Percentiles rank a stretch among this genome's conserved stretches.
These are phyloP conservation scores for Mactra quadrangularis DNA, from an alignment of 1,140 invertebrate genomes.

Conservation along the genomic window DNA sequence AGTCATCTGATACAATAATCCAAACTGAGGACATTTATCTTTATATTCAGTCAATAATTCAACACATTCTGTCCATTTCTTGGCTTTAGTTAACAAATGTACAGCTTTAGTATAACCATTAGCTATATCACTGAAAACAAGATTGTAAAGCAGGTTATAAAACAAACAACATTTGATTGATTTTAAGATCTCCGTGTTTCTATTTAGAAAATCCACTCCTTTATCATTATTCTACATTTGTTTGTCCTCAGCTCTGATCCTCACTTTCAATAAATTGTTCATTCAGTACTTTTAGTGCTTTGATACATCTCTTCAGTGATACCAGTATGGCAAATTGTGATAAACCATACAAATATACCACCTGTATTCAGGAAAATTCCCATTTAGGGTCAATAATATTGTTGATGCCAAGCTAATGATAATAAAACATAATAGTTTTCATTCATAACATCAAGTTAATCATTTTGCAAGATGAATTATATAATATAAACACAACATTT, in stretches of 20 bases:
- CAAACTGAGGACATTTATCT: conserved; percentile 30
- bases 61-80: conserved; percentile 31
- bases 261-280: no score
- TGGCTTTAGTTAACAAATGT: conserved; percentile 20
- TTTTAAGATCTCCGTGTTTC: background rate
- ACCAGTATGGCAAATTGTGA: no score
- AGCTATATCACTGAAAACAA: conserved; percentile 40
- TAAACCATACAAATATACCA: background rate
- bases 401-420: no score
- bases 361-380: background rate
- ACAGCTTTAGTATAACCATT: conserved; percentile 23
- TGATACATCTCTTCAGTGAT: background rate
- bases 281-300: no score
- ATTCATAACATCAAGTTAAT: no score
- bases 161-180: background rate
- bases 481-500: no score
- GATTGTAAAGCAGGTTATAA: background rate
- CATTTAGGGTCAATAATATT: no score
- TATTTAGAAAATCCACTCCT: no score
- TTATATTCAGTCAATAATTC: conserved; percentile 16
- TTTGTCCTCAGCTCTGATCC: no score
- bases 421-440: no score
- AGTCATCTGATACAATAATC: conserved; percentile 27
- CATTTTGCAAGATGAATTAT: no score
- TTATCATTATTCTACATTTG: no score